Evolutionary conservation across 2,113 vertebrate genomes (phyloP), one percentile per base, ranked within the genome.

Genomic region (Cinclus mexicanus): DNA sequence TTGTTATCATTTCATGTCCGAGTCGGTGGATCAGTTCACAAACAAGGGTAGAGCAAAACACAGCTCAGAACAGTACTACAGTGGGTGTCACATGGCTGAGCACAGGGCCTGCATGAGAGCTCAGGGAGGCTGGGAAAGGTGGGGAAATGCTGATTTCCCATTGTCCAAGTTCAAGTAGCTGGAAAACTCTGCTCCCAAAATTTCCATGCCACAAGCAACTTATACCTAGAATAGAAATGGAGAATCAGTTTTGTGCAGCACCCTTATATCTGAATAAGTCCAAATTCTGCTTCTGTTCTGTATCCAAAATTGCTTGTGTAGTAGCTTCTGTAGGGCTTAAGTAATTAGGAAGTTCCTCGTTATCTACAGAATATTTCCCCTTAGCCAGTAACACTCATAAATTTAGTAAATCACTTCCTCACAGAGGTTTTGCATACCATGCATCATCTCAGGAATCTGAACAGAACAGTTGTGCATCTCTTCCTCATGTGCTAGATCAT

Each of bases 161-260:
- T 71, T 84, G 52, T 75, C 56, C 72, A 52, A 24, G 37, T 91
- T 93, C 87, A 89, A 46, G 50, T 52, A 61, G 16, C 9, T 71
- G 49, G 59, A 88, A 77, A 75, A n/a, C 29, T 80, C 24, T 72
- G 75, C 53, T 65, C 61, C 53, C 55, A 79, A 90, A 90, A 92
- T 87, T 89, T 80, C 85, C 70, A 57, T 14, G 4, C 44, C 61
- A 57, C 46, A 52, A 50, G 31, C 14, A 92, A 42, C 28, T 83
- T 80, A 83, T 12, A 76, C 84, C 97, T 98, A 79, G 59, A 97
- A 97, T 15, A 95, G 59, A 93, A 98, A 96, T 46, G 47, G 14
- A 93, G 17, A 84, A 80, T 86, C 46, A 89, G 50, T 92, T 68
- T 88, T 13, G 6, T 74, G 68, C 83, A 89, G 44, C 20, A 10